A percentile compares a stretch with the other conserved stretches of the same genome.
Evolutionary conservation across 2,888 invertebrate genomes (phyloP).

Genomic region (Cosmia trapezina): DNA sequence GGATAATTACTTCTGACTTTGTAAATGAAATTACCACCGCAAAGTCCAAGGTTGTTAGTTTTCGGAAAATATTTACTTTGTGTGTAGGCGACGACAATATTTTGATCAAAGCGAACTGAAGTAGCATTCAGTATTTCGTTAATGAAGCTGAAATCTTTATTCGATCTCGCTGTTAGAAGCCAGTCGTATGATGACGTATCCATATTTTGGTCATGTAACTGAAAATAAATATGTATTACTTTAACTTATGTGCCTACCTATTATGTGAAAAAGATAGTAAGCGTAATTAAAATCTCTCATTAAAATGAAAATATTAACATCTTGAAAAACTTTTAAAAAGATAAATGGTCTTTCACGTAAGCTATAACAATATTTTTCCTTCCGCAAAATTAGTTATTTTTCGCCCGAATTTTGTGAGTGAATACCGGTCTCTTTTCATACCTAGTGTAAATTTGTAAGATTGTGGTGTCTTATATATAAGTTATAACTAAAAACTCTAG

Average conservation of each 20-base stretch:
- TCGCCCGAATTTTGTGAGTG: not conserved
- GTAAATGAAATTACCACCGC: slow-evolving; percentile 79
- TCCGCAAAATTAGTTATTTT: not conserved
- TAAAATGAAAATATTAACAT: not conserved
- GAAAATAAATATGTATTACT: slow-evolving; percentile 53
- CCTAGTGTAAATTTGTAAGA: too few relatives aligned
- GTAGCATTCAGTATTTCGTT: slow-evolving; percentile 80
- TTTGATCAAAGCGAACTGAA: slow-evolving; percentile 83
- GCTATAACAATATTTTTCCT: not conserved
- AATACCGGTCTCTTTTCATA: not conserved
- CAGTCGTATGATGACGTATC: slow-evolving; percentile 82
- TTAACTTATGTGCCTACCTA: not conserved
- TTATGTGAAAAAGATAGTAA: not conserved
- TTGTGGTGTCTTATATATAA: not conserved
- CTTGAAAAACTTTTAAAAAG: not conserved
- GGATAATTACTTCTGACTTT: slow-evolving; percentile 51
- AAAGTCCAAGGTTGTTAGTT: slow-evolving; percentile 65
- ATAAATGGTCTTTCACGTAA: not conserved
- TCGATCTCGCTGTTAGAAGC: slow-evolving; percentile 77
- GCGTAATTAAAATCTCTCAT: not conserved
- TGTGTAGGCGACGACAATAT: slow-evolving; percentile 78
- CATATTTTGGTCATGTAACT: slow-evolving; percentile 80
- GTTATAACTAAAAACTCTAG: not conserved
- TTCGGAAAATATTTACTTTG: slow-evolving; percentile 41
- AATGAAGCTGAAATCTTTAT: slow-evolving; percentile 74